These are phyloP conservation scores for Acanthosoma haemorrhoidale DNA, from an alignment of 2,888 invertebrate species.

Conservation along the genomic window DNA sequence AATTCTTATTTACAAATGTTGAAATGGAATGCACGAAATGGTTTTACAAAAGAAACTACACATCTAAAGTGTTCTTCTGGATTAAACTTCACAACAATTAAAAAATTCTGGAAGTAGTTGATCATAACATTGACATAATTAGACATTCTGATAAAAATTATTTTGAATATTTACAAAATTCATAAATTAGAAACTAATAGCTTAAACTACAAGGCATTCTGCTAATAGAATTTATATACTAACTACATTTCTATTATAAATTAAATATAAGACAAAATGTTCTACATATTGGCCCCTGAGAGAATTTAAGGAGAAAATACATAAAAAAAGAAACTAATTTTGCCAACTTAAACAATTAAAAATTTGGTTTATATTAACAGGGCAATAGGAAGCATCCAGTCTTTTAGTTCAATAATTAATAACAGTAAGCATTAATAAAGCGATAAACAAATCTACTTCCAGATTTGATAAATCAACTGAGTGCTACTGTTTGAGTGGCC, in stretches of 20 bases:
- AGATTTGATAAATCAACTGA: background rate
- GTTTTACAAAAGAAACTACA: background rate
- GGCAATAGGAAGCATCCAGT: background rate
- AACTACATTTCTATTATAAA: background rate
- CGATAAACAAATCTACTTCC: background rate
- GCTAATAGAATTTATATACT: background rate
- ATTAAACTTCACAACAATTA: no score
- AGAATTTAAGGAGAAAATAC: background rate
- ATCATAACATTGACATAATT: background rate
- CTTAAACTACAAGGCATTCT: constrained; percentile 1
- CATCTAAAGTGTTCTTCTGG: background rate
- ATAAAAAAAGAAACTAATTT: background rate
- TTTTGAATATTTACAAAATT: background rate
- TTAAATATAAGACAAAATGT: background rate
- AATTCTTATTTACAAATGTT: background rate
- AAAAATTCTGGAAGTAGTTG: constrained; percentile 10
- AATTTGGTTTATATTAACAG: background rate
- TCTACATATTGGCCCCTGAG: background rate
- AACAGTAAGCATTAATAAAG: background rate
- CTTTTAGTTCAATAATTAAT: background rate
- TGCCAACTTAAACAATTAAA: no score
- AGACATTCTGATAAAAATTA: background rate
- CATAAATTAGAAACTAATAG: background rate
- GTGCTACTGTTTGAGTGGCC: background rate
- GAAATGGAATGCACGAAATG: background rate